A percentile compares a stretch with the other conserved stretches of the same genome.
These are phyloP conservation scores for Etheostoma nigrum DNA, from an alignment of 2,797 vertebrate genomes.

Conservation along the genomic window DNA sequence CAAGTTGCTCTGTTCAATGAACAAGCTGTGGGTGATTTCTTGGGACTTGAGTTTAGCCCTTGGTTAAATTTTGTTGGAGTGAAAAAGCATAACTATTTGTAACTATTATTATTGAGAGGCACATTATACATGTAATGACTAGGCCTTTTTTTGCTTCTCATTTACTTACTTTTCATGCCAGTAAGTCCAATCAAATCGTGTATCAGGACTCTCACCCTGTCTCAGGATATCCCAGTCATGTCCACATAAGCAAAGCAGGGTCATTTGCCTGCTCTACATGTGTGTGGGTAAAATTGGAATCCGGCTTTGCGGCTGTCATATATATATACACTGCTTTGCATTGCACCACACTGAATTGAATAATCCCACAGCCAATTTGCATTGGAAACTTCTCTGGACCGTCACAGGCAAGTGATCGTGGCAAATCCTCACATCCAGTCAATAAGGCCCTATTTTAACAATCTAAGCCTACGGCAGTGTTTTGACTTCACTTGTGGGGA, in stretches of 20 bases:
- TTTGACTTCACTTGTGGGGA: too few species aligned
- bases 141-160: constrained; percentile 1
- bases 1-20: background rate
- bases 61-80: constrained; percentile 2
- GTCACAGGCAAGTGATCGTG: constrained; percentile 42
- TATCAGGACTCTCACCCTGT: background rate
- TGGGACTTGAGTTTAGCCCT: background rate
- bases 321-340: constrained; percentile 71
- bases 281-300: constrained; percentile 38
- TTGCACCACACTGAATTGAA: constrained; percentile 50
- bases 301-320: background rate
- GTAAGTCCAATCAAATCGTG: constrained; percentile 26
- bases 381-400: constrained; percentile 59
- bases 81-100: background rate
- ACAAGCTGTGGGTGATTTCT: background rate
- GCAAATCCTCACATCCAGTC: constrained; percentile 29
- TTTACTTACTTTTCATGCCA: constrained; percentile 6
- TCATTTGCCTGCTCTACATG: constrained; percentile 64
- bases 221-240: constrained; percentile 37
- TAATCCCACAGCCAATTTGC: constrained; percentile 65
- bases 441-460: background rate
- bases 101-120: background rate
- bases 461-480: too few species aligned
- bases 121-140: background rate
- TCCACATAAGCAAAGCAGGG: constrained; percentile 67